Evolutionary conservation across 2,888 invertebrate species (phyloP), one percentile per base, ranked within the genome.

Genomic region (Chrysodeixis includens): DNA sequence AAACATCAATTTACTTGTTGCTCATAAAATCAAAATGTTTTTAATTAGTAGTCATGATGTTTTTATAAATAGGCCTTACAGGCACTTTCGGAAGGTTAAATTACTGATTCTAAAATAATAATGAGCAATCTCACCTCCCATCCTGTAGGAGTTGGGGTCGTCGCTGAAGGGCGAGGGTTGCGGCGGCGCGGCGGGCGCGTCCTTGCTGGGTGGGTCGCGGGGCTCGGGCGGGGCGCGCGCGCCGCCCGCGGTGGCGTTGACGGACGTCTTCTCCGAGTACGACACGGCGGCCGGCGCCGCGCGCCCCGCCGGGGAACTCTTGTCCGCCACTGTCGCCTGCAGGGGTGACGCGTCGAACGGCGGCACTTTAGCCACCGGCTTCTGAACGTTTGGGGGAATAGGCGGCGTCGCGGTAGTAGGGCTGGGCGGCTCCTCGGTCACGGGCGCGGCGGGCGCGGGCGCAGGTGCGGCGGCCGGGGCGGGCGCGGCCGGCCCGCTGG

Each of bases 121-220:
- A n/a, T n/a, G n/a, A n/a, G n/a, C n/a, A 71, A 79, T 91, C 92
- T 95, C 90, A 97, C 97, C 97, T 90, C 97, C 97, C 96, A 97
- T 96, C 83, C 96, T 95, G 81, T 96, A 96, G 0, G 96, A 96
- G 81, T 96, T 96, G 2, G 97, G 97, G 90, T 97, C 97, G 80
- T 97, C 95, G 74, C 95, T 95, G 81, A 93, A 94, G 16, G 96
- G 96, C 35, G 95, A 94, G 0, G 93, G 90, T 68, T 88, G 92
- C 55, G 90, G 87, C 0, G 95, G 94, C 59, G 90, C 78, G 1
- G 93, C 86, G 0, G 95, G 92, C 1, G 91, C 81, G 18, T 92
- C 89, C 74, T 93, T 92, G 51, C 74, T 84, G 0, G 89, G 84
- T 16, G 83, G 76, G 18, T 89, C 89, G 1, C 86, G 86, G 9